A percentile compares a stretch with the other conserved stretches of the same genome.
Evolutionary conservation across 2,888 invertebrate species (phyloP).

Genomic region (Meghimatium bilineatum): DNA sequence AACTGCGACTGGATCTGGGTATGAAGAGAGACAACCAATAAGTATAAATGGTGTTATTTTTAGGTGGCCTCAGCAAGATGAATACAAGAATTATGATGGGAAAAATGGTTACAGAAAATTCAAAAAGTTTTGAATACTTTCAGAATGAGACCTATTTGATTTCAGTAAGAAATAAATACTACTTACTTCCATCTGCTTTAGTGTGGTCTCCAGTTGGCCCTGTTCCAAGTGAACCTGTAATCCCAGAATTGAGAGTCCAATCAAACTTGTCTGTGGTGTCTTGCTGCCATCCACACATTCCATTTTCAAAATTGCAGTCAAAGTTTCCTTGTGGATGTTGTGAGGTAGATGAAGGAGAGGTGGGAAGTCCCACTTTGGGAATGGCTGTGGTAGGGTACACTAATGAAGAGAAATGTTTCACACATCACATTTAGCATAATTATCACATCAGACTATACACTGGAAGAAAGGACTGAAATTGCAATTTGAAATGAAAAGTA

Average conservation of each 20-base stretch:
- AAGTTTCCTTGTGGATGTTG: slow-evolving; percentile 52
- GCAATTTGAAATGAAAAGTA: neutral
- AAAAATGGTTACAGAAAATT: too few relatives aligned
- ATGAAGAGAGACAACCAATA: too few relatives aligned
- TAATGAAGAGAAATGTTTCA: neutral
- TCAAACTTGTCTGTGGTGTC: slow-evolving; percentile 64
- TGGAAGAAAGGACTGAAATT: neutral
- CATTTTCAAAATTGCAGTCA: slow-evolving; percentile 69
- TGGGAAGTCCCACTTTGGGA: slow-evolving; percentile 13
- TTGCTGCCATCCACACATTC: slow-evolving; percentile 69
- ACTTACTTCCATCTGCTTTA: slow-evolving; percentile 39
- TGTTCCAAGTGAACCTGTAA: slow-evolving; percentile 57
- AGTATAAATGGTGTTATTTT: too few relatives aligned
- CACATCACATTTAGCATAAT: too few relatives aligned
- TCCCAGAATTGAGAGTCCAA: slow-evolving; percentile 65
- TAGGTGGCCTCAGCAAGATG: too few relatives aligned
- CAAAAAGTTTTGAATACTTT: neutral
- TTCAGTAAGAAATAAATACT: neutral
- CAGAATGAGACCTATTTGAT: neutral
- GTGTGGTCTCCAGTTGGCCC: slow-evolving; percentile 62
- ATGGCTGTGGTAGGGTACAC: slow-evolving; percentile 34
- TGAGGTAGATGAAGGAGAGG: slow-evolving; percentile 22
- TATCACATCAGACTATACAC: too few relatives aligned
- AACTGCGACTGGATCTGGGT: too few relatives aligned
- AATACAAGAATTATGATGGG: too few relatives aligned